Conservation (phyloP, 1,140 invertebrate species). For the Bombus vancouverensis region DNA sequence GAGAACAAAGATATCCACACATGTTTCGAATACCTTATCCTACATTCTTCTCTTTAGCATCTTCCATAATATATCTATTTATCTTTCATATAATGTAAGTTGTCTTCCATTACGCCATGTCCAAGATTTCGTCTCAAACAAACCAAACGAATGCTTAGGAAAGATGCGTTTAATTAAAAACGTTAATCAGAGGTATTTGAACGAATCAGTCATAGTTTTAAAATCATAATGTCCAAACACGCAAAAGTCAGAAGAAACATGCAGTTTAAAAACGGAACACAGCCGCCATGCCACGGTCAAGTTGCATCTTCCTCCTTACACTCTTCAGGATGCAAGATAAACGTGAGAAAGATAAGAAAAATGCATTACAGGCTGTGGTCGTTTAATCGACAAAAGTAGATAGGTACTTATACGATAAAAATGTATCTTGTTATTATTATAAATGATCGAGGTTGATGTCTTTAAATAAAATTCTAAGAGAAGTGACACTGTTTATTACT, state of each 20-base stretch:
- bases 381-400: constrained; percentile 5
- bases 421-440: background rate
- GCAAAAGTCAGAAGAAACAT: too few species aligned
- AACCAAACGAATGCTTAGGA: background rate
- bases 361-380: constrained; percentile 10
- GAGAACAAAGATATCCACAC: constrained; percentile 5
- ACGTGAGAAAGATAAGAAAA: background rate
- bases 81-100: constrained; percentile 25
- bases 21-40: constrained; percentile 14
- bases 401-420: background rate
- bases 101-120: constrained; percentile 14
- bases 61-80: background rate
- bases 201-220: background rate
- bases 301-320: background rate
- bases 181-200: background rate
- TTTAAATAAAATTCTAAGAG: constrained; percentile 35
- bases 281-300: too few species aligned
- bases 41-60: background rate
- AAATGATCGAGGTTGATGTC: background rate
- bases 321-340: background rate
- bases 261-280: background rate
- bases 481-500: constrained; percentile 44
- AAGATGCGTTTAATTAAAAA: background rate
- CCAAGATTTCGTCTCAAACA: background rate
- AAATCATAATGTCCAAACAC: background rate